Evolutionary conservation across 1,140 invertebrate genomes (phyloP), one percentile per base, ranked within the genome.

Genomic region (Cydia splendana): DNA sequence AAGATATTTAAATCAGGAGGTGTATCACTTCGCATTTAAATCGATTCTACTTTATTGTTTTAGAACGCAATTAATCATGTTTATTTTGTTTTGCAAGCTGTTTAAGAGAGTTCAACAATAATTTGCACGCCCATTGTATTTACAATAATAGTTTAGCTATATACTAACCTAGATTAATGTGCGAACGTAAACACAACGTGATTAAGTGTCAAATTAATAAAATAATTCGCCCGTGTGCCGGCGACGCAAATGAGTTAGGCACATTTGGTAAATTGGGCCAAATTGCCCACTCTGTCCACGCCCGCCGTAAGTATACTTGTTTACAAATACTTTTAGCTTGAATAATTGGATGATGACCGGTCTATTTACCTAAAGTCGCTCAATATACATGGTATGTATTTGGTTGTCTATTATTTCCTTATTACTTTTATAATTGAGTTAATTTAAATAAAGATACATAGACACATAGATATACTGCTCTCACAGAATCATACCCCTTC

Each of bases 251-350:
- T 24, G 38, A 74, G 71, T 74, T 74, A 20, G 38, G n/a, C 45
- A 9, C 71, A 74, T 74, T 74, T 74, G 42, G 71, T 74, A 74
- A 74, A 74, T 74, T 74, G 71, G 71, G 13, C 71, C 38, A 51
- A 74, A 74, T 48, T 74, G 38, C 10, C 45, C 71, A 74, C 45
- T 45, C 65, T 12, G 12, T 7, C 28, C 65, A 12, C 65, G 28
- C 65, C 65, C 65, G 4, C 10, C 38, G 7, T 42, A 42, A 53
- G n/a, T 53, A 48, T 12, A 15, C 15, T 51, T 51, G 51, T 53
- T 53, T 53, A 53, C 51, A 53, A 53, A 53, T n/a, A 53, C 45
- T 53, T 53, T 53, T 53, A 53, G 51, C 15, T n/a, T 53, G n/a
- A 53, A 53, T 53, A 53, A 53, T 53, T 53, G 51, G 51, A 18